Base-by-base conservation (phyloP, 37 sponge, comb jelly and placozoan species). In the Theonella swinhoei region DNA sequence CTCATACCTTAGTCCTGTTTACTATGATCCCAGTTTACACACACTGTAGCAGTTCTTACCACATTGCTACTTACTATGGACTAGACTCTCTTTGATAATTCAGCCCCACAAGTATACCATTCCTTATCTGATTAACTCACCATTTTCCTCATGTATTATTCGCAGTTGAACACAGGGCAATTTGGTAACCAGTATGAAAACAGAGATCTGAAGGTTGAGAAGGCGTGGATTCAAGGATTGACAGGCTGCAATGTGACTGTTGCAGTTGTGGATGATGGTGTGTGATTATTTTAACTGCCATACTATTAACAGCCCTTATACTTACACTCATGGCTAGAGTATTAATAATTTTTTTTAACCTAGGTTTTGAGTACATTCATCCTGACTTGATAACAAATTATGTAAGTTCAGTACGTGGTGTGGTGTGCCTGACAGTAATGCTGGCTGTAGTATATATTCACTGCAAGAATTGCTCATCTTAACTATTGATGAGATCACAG, bases 181-280 rank as follows among this genome's bases (percentile, higher is more conserved):
- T 22, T 39, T 35, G 83, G 83, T 74, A 14, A 47, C 14, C 65
- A 60, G 39, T 35, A 19, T 3, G 14, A 14, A 7, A 14, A 14
- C 54, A 47, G 35, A 31, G 84, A 93, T 72, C 73, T 94, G 42
- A 94, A 96, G 64, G 88, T 91, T 23, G 78, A 82, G 72, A 89
- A 89, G 37, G 97, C 81, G 30, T 96, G 97, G 97, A 79, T 66
- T 34, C 89, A 85, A 74, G 97, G 97, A 20, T 76, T 80, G 32
- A 94, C 88, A 33, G 97, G 97, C 4, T 75, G 47, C 35, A 90
- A 85, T 60, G 87, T 94, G 25, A 90, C 91, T 9, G 90, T 96
- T 40, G 75, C 83, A 32, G 82, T 94, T 14, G 77, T 96, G 35
- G 94, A 93, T 76, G 94, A 96, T 75, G 94, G 92, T 91, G 32